Evolutionary conservation across 1,140 invertebrate species (phyloP).

Genomic region (Teleogryllus occipitalis): DNA sequence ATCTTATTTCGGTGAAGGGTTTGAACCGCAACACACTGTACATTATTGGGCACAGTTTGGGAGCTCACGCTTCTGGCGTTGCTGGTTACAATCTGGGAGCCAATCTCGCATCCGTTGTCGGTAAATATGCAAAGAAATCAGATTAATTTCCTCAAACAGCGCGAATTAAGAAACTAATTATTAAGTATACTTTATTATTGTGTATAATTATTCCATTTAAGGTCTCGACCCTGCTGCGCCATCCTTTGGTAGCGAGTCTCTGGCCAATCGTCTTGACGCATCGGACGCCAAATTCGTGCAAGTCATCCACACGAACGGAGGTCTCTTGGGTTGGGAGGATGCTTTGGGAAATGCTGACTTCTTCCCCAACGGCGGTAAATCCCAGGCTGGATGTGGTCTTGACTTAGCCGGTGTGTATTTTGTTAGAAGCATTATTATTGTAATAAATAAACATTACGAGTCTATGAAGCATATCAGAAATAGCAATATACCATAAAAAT

Average conservation of each 20-base stretch:
- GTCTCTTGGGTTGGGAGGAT: conserved; percentile 44
- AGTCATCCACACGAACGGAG: conserved; percentile 46
- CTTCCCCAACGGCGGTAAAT: conserved; percentile 50
- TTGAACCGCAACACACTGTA: neutral
- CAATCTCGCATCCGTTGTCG: neutral
- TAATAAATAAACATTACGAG: neutral
- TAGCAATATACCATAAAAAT: neutral
- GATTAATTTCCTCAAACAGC: neutral
- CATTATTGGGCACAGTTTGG: neutral
- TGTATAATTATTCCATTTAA: conserved; percentile 22
- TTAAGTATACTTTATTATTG: neutral
- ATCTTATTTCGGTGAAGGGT: neutral
- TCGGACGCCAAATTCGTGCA: conserved; percentile 47
- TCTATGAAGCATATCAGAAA: neutral
- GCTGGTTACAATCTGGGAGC: neutral
- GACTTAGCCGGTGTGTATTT: neutral
- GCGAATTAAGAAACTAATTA: neutral
- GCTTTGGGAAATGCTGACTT: conserved; percentile 49
- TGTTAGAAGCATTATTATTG: neutral
- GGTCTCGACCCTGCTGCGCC: conserved; percentile 31
- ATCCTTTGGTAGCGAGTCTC: conserved; percentile 27
- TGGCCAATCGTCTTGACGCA: conserved; percentile 42
- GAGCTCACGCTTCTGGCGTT: neutral
- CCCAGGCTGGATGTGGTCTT: conserved; percentile 18
- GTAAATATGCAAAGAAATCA: neutral